Base-by-base conservation (phyloP, 2,797 vertebrate genomes). In the Lacerta bilineata region DNA sequence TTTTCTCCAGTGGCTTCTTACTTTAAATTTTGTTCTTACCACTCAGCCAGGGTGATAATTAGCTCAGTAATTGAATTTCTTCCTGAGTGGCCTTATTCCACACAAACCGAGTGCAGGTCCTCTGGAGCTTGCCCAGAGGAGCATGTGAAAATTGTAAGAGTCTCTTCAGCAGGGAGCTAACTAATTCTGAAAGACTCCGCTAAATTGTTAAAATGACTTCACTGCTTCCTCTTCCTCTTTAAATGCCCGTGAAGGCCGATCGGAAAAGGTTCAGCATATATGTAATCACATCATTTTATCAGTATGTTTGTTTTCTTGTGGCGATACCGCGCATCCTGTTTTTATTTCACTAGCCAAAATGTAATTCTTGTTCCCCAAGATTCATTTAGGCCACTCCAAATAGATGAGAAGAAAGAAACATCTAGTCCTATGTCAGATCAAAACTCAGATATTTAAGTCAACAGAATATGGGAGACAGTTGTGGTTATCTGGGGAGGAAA, bases 11-110 rank as follows among this genome's bases (percentile, higher is more conserved):
- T 39, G 91, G 66, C 9, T 90, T 92, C 87, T 80, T 84, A n/a
- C 55, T 91, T 91, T 76, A 91, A 88, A 91, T 92, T 86, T 88
- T 72, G 59, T 91, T 84, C 85, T 90, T 93, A 92, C 87, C 69
- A 79, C 59, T 92, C 88, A 90, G 87, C 20, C 79, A 90, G 95
- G 87, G 94, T 92, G 95, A 89, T 95, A 96, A 96, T 95, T 95
- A 96, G 80, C 74, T 94, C 91, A 94, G 90, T 96, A 95, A 96
- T 94, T 95, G 89, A 93, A 96, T 96, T 96, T 95, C 91, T 94
- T 94, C 88, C 90, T 86, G 77, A 90, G 91, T 29, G 87, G 78
- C 89, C 88, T 90, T 92, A 75, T 75, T 85, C 68, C 81, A 83
- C 55, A 77, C 68, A 95, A 92, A 93, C 39, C 0, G 0, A 92